A percentile compares a stretch with the other conserved stretches of the same genome.
Evolutionary conservation across 30 jellyfish, hydroid and myxozoan genomes (phyloP).

Genomic region (Hydra vulgaris): DNA sequence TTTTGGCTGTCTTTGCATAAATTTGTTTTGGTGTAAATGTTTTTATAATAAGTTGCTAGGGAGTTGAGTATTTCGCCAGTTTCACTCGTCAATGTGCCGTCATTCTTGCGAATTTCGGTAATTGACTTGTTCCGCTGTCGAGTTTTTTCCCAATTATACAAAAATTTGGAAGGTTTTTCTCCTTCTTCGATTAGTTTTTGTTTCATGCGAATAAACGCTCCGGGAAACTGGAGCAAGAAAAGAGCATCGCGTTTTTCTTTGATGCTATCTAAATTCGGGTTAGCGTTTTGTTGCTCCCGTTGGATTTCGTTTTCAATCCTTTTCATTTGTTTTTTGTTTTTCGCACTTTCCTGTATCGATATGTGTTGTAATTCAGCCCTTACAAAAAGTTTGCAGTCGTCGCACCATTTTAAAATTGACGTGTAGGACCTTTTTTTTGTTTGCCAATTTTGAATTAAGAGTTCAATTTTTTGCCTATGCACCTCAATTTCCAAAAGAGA

Average conservation of each 20-base stretch:
- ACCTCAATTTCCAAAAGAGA: background rate
- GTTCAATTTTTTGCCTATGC: too few species aligned
- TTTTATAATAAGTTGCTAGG: background rate
- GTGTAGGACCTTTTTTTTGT: too few species aligned
- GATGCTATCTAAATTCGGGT: too few species aligned
- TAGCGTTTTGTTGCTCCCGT: too few species aligned
- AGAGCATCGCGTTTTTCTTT: too few species aligned
- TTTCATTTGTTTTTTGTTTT: background rate
- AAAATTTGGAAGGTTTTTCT: background rate
- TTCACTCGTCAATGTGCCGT: background rate
- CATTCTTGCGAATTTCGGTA: too few species aligned
- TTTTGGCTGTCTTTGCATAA: background rate
- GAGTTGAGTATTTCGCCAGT: background rate
- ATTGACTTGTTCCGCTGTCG: background rate
- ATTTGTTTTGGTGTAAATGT: background rate
- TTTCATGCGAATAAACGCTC: background rate
- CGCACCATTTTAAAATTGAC: too few species aligned
- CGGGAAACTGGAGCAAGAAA: too few species aligned
- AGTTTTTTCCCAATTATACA: background rate
- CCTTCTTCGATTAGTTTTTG: background rate
- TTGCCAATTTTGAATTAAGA: too few species aligned
- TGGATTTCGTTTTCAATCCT: background rate
- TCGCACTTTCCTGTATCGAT: too few species aligned
- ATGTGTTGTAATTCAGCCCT: too few species aligned
- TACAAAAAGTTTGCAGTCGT: too few species aligned